These are phyloP conservation scores for Polymixis flavicincta DNA, from an alignment of 2,888 invertebrate genomes.

Conservation along the genomic window DNA sequence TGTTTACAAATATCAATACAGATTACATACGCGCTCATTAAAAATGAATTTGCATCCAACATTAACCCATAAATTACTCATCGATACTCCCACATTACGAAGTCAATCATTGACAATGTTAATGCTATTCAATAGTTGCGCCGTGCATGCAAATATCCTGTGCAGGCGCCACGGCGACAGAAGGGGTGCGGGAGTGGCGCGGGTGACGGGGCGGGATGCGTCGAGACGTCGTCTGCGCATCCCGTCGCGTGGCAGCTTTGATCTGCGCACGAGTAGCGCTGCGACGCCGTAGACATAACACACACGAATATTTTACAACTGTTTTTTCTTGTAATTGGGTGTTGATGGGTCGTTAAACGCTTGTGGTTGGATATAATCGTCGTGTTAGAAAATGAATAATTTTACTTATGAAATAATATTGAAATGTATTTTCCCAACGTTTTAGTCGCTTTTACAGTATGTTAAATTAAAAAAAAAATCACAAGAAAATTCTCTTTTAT, in stretches of 20 bases:
- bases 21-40: constrained; percentile 54
- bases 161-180: constrained; percentile 69
- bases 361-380: constrained; percentile 13
- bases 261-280: constrained; percentile 72
- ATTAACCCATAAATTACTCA: constrained; percentile 61
- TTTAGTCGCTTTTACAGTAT: not conserved
- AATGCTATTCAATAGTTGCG: constrained; percentile 65
- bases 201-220: constrained; percentile 65
- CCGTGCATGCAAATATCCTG: constrained; percentile 70
- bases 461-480: not conserved
- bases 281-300: constrained; percentile 64
- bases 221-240: constrained; percentile 89
- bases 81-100: constrained; percentile 63
- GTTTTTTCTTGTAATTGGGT: constrained; percentile 30
- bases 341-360: constrained; percentile 46
- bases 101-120: constrained; percentile 67
- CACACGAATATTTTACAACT: constrained; percentile 30
- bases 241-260: constrained; percentile 83
- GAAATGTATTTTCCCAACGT: not conserved
- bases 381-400: not conserved
- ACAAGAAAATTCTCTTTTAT: not conserved
- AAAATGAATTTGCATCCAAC: constrained; percentile 53
- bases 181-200: constrained; percentile 47
- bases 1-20: constrained; percentile 53
- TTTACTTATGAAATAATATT: not conserved